phyloP scores from a whole-genome alignment of 2,113 vertebrate genomes.

The Scophthalmus maximus region DNA sequence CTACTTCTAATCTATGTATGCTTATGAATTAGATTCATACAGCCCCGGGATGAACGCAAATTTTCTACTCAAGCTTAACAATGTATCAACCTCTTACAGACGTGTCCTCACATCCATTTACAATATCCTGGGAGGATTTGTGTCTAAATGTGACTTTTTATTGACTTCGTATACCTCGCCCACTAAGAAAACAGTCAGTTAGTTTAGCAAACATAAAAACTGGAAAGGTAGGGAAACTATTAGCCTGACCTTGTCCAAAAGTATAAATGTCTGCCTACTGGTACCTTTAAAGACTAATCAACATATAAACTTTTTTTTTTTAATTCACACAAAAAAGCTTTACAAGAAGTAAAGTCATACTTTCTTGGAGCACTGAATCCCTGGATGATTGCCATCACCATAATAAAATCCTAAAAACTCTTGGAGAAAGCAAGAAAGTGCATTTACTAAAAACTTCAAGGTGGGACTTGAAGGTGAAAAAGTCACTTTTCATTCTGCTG shows the following conservation, averaged over 20 bases:
- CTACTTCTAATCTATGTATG: background rate
- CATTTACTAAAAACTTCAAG: background rate
- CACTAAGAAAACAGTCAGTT: background rate
- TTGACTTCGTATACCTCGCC: background rate
- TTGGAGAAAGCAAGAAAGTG: background rate
- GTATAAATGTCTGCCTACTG: background rate
- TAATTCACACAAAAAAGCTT: background rate
- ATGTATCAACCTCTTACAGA: background rate
- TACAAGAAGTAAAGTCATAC: too few relatives aligned
- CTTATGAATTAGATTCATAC: constrained; percentile 1
- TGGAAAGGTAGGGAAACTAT: background rate
- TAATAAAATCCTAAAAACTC: too few relatives aligned
- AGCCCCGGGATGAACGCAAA: background rate
- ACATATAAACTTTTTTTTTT: background rate
- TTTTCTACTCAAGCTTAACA: background rate
- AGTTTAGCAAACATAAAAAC: constrained; percentile 9
- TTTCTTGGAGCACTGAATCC: too few relatives aligned
- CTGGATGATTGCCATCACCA: too few relatives aligned
- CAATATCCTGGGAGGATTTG: background rate
- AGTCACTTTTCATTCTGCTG: constrained; percentile 1
- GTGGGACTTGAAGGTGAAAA: background rate
- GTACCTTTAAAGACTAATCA: background rate
- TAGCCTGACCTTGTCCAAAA: background rate
- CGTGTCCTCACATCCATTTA: background rate
- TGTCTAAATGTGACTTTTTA: background rate